Evolutionary conservation across 2,113 vertebrate species (phyloP), one percentile per base, ranked within the genome.

Genomic region (Vidua macroura): DNA sequence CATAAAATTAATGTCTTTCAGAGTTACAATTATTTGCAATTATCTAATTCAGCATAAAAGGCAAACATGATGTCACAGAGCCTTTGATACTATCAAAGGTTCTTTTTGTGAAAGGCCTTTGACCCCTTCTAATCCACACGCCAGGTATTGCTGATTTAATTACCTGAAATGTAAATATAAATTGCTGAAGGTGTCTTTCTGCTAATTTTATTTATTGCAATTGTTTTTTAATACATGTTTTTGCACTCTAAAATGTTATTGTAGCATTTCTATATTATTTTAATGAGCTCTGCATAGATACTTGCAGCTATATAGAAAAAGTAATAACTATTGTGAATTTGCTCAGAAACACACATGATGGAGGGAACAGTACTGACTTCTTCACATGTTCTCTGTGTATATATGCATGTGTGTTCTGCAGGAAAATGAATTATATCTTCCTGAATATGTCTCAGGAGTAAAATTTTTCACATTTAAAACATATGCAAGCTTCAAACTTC

Each of bases 71-170:
- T 95, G 91, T 96, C 93, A 95, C 58, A 49, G 49, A 48, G 80
- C 49, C 77, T 96, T 94, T 96, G 91, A 88, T 93, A 92, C 93
- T 75, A 92, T 88, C 94, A 95, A 96, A 93, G 84, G 31, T 64
- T 93, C 79, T 79, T 94, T 92, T 59, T 62, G 49, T 95, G 49
- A 88, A 96, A 91, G 69, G 27, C 72, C 86, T 97, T 95, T 96
- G 83, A 96, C 95, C 93, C 83, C 39, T 46, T 39, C 92, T 96
- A 90, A 96, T 96, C 89, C 87, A 74, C 89, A 92, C 25, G 3
- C 69, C 96, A 96, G 79, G 92, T 97, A 94, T 84, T 95, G 68
- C 92, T 92, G 79, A 86, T 94, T 97, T 96, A 96, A 97, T 97
- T 94, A 92, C 66, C 75, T 95, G 55, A 86, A 95, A 94, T 92